Percentiles rank a stretch among this genome's conserved stretches.
Evolutionary conservation across 2,113 vertebrate species (phyloP).

Genomic region (Maccullochella peelii): DNA sequence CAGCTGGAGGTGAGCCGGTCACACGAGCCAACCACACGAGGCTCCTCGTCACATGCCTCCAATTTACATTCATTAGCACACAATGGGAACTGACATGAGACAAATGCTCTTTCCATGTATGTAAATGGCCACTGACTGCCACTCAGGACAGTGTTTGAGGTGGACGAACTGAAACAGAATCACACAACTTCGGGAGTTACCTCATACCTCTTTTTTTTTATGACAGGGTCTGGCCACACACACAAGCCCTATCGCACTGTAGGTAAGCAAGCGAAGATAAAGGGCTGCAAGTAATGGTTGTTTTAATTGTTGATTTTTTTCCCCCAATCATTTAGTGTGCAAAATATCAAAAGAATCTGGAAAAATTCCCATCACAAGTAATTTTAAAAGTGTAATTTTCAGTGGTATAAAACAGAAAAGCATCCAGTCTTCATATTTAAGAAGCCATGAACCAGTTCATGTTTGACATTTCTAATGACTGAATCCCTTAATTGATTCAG

Average conservation of each 20-base stretch:
- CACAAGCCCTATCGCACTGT: background rate
- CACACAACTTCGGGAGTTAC: background rate
- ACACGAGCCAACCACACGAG: constrained; percentile 45
- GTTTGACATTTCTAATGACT: background rate
- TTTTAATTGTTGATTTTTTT: background rate
- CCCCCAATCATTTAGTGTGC: background rate
- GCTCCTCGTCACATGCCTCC: constrained; percentile 58
- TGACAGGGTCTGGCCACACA: background rate
- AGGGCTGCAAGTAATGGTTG: background rate
- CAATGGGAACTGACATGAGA: constrained; percentile 6
- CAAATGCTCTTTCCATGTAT: background rate
- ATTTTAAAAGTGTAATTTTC: too few relatives aligned
- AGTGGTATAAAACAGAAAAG: background rate
- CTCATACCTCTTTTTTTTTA: background rate
- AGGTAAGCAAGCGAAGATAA: background rate
- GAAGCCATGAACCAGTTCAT: background rate
- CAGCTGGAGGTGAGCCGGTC: constrained; percentile 55
- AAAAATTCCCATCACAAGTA: background rate
- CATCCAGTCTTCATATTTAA: too few relatives aligned
- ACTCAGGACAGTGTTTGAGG: background rate
- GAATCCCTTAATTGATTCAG: background rate
- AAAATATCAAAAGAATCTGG: background rate
- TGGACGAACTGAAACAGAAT: background rate
- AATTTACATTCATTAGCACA: constrained; percentile 50
- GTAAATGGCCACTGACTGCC: background rate